phyloP scores from a whole-genome alignment of 2,797 vertebrate genomes.

The Molossus alvarezi region DNA sequence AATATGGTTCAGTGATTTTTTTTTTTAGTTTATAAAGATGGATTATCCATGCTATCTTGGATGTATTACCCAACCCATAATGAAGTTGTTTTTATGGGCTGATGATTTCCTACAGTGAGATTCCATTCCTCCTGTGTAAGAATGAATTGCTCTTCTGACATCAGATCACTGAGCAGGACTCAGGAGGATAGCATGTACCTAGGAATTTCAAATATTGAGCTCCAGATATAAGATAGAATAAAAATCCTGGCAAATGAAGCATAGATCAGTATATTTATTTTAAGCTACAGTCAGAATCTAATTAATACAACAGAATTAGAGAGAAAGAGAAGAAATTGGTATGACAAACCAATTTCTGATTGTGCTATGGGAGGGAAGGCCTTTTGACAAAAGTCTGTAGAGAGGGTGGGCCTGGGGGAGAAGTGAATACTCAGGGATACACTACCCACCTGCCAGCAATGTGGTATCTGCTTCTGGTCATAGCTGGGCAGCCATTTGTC shows the following conservation, averaged over 20 bases:
- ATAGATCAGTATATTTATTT: background rate
- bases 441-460: background rate
- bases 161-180: background rate
- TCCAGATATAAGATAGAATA: background rate
- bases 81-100: background rate
- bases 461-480: background rate
- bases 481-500: background rate
- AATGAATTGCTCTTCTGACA: constrained; percentile 46
- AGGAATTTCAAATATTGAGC: background rate
- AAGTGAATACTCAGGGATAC: background rate
- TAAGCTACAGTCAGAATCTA: background rate
- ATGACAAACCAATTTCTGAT: background rate
- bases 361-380: background rate
- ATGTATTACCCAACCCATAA: background rate
- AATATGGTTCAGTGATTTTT: constrained; percentile 10
- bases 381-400: background rate
- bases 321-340: background rate
- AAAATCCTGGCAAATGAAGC: background rate
- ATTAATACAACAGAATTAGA: background rate
- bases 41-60: background rate
- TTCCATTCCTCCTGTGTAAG: background rate
- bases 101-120: background rate
- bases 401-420: background rate
- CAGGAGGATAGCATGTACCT: background rate
- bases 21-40: constrained; percentile 49